Conservation (phyloP, 2,888 invertebrate genomes). For the Rutpela maculata region DNA sequence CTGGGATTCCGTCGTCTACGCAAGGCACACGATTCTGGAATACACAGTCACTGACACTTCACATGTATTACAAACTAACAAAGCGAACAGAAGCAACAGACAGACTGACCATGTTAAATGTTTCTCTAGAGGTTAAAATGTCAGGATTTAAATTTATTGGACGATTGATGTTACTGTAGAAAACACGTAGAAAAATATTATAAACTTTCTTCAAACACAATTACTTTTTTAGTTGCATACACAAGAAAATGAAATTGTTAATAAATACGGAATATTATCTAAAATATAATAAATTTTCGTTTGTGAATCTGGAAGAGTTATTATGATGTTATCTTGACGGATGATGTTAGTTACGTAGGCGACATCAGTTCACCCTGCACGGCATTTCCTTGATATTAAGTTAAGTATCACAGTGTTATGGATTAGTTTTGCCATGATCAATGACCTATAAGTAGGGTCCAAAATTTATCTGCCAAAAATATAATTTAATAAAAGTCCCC, state of each 20-base stretch:
- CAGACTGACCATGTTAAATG: too few relatives aligned
- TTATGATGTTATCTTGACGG: constrained; percentile 67
- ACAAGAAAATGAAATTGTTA: background rate
- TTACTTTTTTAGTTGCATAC: background rate
- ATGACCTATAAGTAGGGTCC: constrained; percentile 48
- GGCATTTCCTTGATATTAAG: constrained; percentile 65
- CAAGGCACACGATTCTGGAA: too few relatives aligned
- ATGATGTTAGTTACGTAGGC: constrained; percentile 66
- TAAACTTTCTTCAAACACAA: background rate
- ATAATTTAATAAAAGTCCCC: constrained; percentile 26
- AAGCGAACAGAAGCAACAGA: too few relatives aligned
- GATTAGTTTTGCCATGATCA: constrained; percentile 63
- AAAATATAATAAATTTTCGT: constrained; percentile 51
- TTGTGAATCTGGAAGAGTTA: constrained; percentile 60
- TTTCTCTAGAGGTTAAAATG: too few relatives aligned
- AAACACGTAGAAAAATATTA: background rate
- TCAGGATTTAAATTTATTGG: background rate
- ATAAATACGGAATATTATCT: constrained; percentile 40
- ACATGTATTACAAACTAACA: too few relatives aligned
- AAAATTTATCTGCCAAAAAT: constrained; percentile 38
- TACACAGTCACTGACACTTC: too few relatives aligned
- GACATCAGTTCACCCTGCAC: constrained; percentile 64
- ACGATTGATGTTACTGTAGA: too few relatives aligned
- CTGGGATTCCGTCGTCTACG: too few relatives aligned
- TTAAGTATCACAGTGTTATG: constrained; percentile 69